Evolutionary conservation across 2,888 invertebrate genomes (phyloP), one percentile per base, ranked within the genome.

Genomic region (Didymodactylos carnosus): DNA sequence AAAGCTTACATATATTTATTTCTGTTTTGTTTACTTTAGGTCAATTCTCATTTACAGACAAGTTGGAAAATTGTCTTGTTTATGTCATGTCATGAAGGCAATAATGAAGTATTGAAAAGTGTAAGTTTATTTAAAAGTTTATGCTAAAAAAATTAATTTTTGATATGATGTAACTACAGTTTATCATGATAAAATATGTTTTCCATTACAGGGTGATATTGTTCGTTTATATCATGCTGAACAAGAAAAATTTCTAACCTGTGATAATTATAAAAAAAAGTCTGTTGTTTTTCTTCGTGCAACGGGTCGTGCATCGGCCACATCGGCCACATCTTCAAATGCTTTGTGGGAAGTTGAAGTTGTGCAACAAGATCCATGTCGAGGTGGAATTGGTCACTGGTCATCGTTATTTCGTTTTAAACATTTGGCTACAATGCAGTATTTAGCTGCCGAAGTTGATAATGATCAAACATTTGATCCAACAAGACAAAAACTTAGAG

Each of bases 331-430:
- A 0, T 94, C 94, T 81, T 95, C 95, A 81, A 95, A 98, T 84
- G 98, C 98, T 10, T 86, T 98, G 70, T 98, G 98, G 98, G 98
- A 99, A 86, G 89, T 94, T 62, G 93, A 94, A 86, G 91, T 95
- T 72, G 93, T 95, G 0, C 94, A 97, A 81, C 91, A 93, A 82
- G 95, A 97, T 84, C 94, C 97, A 2, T 97, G 95, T 80, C 87
- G 94, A 75, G 97, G 97, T 51, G 97, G 98, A 39, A 94, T 95
- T 0, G 97, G 95, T 0, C 94, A 94, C 81, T 98, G 98, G 98
- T 92, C 94, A 85, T 94, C 94, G 2, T 85, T 94, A 75, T 97
- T 94, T 84, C 87, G 98, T 76, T 97, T 98, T 84, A 98, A 98
- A 82, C 98, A 99, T 82, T 87, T 98, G 79, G 97, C 98, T 1